These are phyloP conservation scores for Mormyrus proboscirostris DNA, from an alignment of 2,797 vertebrate species.

Conservation along the genomic window DNA sequence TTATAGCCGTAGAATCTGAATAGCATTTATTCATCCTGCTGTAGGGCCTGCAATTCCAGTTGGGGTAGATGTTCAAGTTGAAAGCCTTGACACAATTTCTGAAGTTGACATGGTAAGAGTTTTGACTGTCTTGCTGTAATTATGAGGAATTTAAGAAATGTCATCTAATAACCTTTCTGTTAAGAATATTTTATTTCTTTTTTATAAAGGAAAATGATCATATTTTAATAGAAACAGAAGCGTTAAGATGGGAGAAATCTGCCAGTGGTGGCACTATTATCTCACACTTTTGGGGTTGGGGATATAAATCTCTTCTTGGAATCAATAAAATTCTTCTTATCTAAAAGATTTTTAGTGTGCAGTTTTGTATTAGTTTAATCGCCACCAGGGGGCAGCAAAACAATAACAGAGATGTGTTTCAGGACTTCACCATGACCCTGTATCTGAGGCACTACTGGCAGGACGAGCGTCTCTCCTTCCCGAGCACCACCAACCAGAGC, in stretches of 20 bases:
- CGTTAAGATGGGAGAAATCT: not conserved
- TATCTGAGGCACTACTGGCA: conserved; percentile 97
- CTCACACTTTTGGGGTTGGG: not conserved
- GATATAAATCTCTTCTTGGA: not conserved
- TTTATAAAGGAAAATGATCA: not conserved
- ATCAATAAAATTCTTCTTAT: not conserved
- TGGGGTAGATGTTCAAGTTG: conserved; percentile 92
- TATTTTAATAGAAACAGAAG: not conserved
- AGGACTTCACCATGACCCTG: conserved; percentile 98
- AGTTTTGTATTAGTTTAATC: not conserved
- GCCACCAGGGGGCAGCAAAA: not conserved
- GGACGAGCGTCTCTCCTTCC: conserved; percentile 86
- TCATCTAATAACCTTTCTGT: not conserved
- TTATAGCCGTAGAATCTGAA: not conserved
- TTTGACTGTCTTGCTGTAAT: not conserved
- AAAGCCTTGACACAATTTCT: conserved; percentile 94
- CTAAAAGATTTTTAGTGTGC: not conserved
- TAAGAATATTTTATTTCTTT: not conserved
- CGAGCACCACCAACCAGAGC: conserved; percentile 92
- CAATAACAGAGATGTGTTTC: conserved; percentile 17
- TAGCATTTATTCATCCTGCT: not conserved
- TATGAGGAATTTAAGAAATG: not conserved
- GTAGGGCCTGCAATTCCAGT: conserved; percentile 92
- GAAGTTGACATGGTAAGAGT: conserved; percentile 91
- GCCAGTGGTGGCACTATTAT: not conserved